Base-by-base conservation (phyloP, 2,797 vertebrate genomes). In the Sciurus carolinensis region DNA sequence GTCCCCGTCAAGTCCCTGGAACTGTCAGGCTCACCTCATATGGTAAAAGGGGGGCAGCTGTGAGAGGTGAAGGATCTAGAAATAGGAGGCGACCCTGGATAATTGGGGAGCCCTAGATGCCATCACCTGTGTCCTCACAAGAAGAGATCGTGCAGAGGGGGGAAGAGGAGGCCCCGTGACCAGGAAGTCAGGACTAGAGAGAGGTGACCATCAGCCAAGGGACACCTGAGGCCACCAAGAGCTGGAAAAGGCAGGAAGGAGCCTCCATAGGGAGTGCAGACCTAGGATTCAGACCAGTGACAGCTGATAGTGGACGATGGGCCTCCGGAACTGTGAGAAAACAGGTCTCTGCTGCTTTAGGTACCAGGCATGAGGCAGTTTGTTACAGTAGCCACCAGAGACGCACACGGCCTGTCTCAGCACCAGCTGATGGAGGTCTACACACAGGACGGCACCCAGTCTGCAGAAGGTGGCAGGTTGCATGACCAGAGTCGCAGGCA, bases 121-220 rank as follows among this genome's bases (percentile, higher is more conserved):
- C 2, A 0, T 67, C 67, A 7, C 30, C 1, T 28, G 44, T 79
- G 62, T 89, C 36, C 79, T 87, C 12, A 17, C 12, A 22, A 57
- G 47, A 73, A n/a, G 13, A 30, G 44, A 28, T 3, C 4, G 3
- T n/a, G 47, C 22, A 18, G 6, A 7, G 9, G 0, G 6, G 0
- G 3, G 33, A 36, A 26, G 67, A 39, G 20, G 64, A 62, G 39
- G 42, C 39, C 12, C 85, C 50, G 42, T 30, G 33, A n/a, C 77
- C 52, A 81, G 44, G 52, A 64, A 71, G 54, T 33, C 52, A 91
- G 44, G 44, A 42, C 12, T 11, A 22, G 30, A 66, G 50, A 28
- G 47, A 36, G 4, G 2, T 7, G 17, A 13, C n/a, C 77, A 42
- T 18, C 14, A 59, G 59, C 69, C 69, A 15, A 75, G 20, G 44